These are phyloP conservation scores for Danio choprae DNA, from an alignment of 2,797 vertebrate genomes.

Conservation along the genomic window DNA sequence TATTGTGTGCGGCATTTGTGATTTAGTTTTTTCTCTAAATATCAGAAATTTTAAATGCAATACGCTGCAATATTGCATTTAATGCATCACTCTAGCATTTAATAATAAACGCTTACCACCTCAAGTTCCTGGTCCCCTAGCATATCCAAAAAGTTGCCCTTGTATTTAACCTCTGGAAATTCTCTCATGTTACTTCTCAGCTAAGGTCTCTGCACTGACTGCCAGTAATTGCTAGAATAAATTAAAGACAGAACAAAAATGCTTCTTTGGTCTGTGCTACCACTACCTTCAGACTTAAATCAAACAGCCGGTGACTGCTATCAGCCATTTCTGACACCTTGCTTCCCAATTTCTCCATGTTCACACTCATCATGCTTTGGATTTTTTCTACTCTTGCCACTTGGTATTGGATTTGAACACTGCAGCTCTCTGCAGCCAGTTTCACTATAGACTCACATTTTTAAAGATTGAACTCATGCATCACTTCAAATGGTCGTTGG, in stretches of 20 bases:
- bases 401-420: not conserved
- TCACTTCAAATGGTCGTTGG: not conserved
- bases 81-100: not conserved
- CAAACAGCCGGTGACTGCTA: not conserved
- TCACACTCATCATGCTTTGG: slow-evolving; percentile 15
- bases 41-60: slow-evolving; percentile 7
- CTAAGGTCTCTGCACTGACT: not conserved
- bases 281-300: slow-evolving; percentile 23
- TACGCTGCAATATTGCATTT: too few species aligned
- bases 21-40: not conserved
- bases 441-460: not conserved
- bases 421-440: not conserved
- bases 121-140: not conserved
- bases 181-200: not conserved
- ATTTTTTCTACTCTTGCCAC: not conserved
- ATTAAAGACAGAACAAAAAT: slow-evolving; percentile 5
- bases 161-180: slow-evolving; percentile 21
- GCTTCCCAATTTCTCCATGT: slow-evolving; percentile 12
- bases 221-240: slow-evolving; percentile 17
- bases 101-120: not conserved
- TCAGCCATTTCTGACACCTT: slow-evolving; percentile 30
- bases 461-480: not conserved
- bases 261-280: slow-evolving; percentile 8
- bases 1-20: too few species aligned
- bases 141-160: not conserved